Percentiles rank a stretch among this genome's conserved stretches.
Evolutionary conservation across 2,113 vertebrate genomes (phyloP).

Genomic region (Chascanopsetta lugubris): DNA sequence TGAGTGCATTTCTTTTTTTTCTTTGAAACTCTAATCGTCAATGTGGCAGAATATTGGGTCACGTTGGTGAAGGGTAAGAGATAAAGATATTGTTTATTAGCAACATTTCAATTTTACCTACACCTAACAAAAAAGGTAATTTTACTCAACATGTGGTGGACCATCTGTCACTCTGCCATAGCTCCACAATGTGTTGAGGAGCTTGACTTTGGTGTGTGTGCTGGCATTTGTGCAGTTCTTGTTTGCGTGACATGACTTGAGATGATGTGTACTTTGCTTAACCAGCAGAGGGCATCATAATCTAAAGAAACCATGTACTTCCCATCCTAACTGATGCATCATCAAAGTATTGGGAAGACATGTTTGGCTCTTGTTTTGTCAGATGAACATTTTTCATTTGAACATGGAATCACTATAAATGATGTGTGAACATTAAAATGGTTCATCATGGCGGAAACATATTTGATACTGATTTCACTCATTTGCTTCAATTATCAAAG

Average conservation of each 20-base stretch:
- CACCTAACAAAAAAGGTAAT: neutral
- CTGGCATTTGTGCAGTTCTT: constrained; percentile 1
- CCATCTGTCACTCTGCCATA: neutral
- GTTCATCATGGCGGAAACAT: neutral
- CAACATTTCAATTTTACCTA: neutral
- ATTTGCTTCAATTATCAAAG: neutral
- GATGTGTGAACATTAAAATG: neutral
- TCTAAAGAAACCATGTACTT: constrained; percentile 25
- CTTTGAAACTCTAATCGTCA: neutral
- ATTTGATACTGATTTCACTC: neutral
- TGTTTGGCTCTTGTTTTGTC: neutral
- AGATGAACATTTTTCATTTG: neutral
- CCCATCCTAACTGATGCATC: neutral
- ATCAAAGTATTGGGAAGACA: constrained; percentile 14
- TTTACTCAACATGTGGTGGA: neutral
- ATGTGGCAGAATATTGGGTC: neutral
- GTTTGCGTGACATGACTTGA: neutral
- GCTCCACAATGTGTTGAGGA: too few relatives aligned
- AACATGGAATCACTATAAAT: neutral
- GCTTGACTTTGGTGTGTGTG: neutral
- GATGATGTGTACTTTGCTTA: neutral
- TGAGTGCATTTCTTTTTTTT: neutral
- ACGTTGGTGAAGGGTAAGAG: neutral
- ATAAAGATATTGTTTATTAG: neutral
- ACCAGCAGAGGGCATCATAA: constrained; percentile 65